Conservation (phyloP, 2,113 vertebrate genomes). For the Onychostoma macrolepis region DNA sequence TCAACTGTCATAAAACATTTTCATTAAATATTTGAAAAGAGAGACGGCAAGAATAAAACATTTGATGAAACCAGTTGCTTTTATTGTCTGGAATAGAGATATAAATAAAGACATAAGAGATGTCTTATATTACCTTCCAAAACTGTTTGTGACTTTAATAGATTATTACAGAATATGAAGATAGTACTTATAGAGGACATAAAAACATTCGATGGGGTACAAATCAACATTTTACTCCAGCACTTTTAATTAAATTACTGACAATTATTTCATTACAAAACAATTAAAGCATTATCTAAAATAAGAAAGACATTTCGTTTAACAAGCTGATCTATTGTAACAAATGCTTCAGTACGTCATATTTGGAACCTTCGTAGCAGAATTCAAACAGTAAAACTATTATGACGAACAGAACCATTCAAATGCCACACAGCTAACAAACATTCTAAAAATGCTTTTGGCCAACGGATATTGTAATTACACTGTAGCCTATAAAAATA, state of each 20-base stretch:
- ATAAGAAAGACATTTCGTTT: not conserved
- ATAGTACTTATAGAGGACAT: not conserved
- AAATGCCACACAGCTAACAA: not conserved
- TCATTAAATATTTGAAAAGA: not conserved
- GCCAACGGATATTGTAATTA: not conserved
- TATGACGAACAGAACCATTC: not conserved
- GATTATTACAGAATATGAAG: not conserved
- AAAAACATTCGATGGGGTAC: not conserved
- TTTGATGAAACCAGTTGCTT: not conserved
- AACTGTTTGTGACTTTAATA: not conserved
- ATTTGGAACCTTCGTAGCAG: not conserved
- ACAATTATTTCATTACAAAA: not conserved
- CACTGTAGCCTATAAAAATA: too few species aligned
- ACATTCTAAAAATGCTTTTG: not conserved
- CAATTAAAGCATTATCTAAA: not conserved
- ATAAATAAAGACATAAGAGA: not conserved
- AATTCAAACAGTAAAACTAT: not conserved
- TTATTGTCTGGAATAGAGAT: not conserved
- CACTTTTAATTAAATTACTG: not conserved
- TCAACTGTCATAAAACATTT: not conserved
- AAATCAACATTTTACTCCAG: not conserved
- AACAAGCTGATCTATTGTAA: too few species aligned
- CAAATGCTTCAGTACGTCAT: not conserved
- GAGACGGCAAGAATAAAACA: not conserved
- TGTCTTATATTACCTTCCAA: not conserved